Base-by-base conservation (phyloP, 2,113 vertebrate genomes). In the Chauna torquata region DNA sequence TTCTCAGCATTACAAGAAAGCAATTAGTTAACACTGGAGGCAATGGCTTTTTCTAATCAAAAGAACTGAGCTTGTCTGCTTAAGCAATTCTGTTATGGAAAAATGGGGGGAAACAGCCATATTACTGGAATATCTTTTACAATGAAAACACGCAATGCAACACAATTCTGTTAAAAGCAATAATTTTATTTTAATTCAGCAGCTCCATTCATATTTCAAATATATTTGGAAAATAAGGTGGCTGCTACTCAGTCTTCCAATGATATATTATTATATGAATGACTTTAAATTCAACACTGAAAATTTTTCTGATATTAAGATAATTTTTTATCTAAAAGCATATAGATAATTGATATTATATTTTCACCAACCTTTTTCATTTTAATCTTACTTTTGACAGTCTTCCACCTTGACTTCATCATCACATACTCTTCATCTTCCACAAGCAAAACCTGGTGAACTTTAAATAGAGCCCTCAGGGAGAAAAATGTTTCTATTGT, bases 1-100 rank as follows among this genome's bases (percentile, higher is more conserved):
- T 80, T 96, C 90, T 96, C 82, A 81, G 65, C 54, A 75, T 94
- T 96, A 79, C 65, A 95, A 96, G 92, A 61, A 87, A 97, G 62
- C 66, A 94, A 84, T 97, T 97, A 97, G 96, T 95, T 96, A 97
- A 88, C 88, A 76, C 91, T 81, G 86, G 81, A 96, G 95, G 94
- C 84, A 95, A 92, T 36, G 47, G 27, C 57, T 96, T 79, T 91
- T 91, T 49, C 86, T 96, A 87, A 96, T 97, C 88, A 86, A 82
- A 97, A 90, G 76, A 97, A 90, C 44, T 49, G 81, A 96, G 68
- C 22, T 94, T 83, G 62, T 74, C 36, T 95, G 14, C 66, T 97
- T 90, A 88, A 89, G 28, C 87, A 97, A 78, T 82, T 68, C 61
- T 77, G 66, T 83, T 83, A 45, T 57, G 45, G 92, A 79, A 95